Conservation (phyloP, 2,113 vertebrate genomes). For the Paramisgurnus dabryanus region DNA sequence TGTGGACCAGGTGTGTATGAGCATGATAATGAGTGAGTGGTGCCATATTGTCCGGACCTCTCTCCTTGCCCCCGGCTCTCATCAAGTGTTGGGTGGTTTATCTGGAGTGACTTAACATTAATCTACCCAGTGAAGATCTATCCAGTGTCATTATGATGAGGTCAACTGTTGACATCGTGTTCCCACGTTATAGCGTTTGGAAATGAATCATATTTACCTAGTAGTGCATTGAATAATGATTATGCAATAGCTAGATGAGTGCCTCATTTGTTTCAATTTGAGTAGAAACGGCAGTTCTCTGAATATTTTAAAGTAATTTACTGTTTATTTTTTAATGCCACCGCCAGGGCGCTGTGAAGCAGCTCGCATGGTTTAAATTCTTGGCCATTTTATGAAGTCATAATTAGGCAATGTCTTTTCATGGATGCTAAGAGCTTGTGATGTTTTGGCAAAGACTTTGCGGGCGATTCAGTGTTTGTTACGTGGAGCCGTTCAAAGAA, state of each 20-base stretch:
- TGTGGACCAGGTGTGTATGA: background rate
- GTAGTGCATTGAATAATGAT: background rate
- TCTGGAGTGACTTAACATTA: background rate
- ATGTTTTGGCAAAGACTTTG: background rate
- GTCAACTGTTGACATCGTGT: background rate
- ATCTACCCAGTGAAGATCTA: background rate
- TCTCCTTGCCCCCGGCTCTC: background rate
- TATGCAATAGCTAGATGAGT: background rate
- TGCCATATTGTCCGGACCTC: constrained; percentile 12
- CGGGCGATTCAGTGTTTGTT: background rate
- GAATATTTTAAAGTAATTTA: constrained; percentile 2
- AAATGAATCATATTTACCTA: background rate
- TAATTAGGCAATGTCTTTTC: constrained; percentile 12
- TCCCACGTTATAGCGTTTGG: background rate
- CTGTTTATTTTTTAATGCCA: constrained; percentile 10
- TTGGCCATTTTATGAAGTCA: constrained; percentile 8
- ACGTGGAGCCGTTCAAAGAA: background rate
- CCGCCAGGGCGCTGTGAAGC: background rate
- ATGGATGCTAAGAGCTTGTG: background rate
- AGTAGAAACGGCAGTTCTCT: background rate
- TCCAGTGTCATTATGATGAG: background rate
- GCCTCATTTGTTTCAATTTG: constrained; percentile 9
- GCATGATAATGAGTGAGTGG: constrained; percentile 30
- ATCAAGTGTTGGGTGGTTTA: constrained; percentile 8
- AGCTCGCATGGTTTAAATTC: background rate